Percentiles rank a stretch among this genome's conserved stretches.
Conservation (phyloP, 2,797 vertebrate species). For the Chaetodon trifasciatus region DNA sequence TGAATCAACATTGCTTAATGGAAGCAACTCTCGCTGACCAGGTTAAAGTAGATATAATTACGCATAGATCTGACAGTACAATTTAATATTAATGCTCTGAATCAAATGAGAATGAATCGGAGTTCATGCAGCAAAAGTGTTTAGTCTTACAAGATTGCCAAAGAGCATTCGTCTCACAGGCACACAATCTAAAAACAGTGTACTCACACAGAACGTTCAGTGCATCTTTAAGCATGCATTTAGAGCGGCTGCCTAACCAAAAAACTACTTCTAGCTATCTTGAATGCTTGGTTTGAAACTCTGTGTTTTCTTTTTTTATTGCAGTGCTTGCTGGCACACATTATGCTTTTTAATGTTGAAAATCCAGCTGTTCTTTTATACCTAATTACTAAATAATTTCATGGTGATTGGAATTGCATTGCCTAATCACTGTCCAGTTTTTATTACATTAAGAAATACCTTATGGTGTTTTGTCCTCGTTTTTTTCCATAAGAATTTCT, state of each 20-base stretch:
- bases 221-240: slow-evolving; percentile 40
- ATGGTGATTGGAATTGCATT: background rate
- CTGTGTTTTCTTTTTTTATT: background rate
- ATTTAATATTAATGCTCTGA: slow-evolving; percentile 51
- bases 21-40: slow-evolving; percentile 57
- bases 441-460: slow-evolving; percentile 10
- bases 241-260: slow-evolving; percentile 16
- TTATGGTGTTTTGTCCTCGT: background rate
- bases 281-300: background rate
- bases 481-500: background rate
- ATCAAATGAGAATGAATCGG: slow-evolving; percentile 55
- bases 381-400: slow-evolving; percentile 18
- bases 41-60: slow-evolving; percentile 66
- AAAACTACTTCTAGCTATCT: slow-evolving; percentile 22
- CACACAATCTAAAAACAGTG: slow-evolving; percentile 33
- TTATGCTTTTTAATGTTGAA: slow-evolving; percentile 9
- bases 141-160: slow-evolving; percentile 35
- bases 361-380: slow-evolving; percentile 25
- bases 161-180: slow-evolving; percentile 37
- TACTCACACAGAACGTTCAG: slow-evolving; percentile 16
- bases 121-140: slow-evolving; percentile 26
- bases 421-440: background rate
- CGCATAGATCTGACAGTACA: slow-evolving; percentile 19
- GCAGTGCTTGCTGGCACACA: background rate
- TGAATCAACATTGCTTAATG: slow-evolving; percentile 61